These are phyloP conservation scores for Eueremaeus valkanovi DNA, from an alignment of 2,888 invertebrate species.

Conservation along the genomic window DNA sequence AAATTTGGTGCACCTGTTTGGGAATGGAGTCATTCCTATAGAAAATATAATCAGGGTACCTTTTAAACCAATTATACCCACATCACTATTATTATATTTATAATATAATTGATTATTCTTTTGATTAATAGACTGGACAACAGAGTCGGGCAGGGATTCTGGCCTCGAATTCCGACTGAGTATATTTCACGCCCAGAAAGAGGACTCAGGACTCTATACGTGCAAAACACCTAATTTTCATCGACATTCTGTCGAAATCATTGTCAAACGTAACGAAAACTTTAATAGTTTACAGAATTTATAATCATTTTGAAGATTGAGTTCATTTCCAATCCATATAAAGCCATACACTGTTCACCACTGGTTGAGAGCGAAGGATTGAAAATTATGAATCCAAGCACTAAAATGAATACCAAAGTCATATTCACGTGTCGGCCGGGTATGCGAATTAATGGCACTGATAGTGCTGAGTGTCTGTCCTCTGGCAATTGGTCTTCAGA, in stretches of 20 bases:
- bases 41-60: constrained; percentile 65
- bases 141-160: constrained; percentile 71
- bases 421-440: constrained; percentile 73
- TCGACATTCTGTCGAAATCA: constrained; percentile 69
- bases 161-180: constrained; percentile 74
- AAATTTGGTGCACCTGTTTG: constrained; percentile 80
- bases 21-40: constrained; percentile 57
- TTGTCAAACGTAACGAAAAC: constrained; percentile 65
- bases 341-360: constrained; percentile 72
- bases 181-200: constrained; percentile 71
- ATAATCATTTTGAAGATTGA: not conserved
- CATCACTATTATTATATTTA: not conserved
- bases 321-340: not conserved
- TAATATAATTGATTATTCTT: not conserved
- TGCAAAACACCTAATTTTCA: constrained; percentile 81
- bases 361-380: constrained; percentile 69
- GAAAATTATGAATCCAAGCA: constrained; percentile 66
- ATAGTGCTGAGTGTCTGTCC: constrained; percentile 69
- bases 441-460: constrained; percentile 71
- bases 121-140: constrained; percentile 62
- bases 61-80: not conserved
- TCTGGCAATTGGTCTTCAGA: constrained; percentile 82
- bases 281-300: not conserved
- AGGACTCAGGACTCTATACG: constrained; percentile 77
- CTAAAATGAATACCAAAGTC: constrained; percentile 69